phyloP scores from a whole-genome alignment of 1,140 invertebrate species.

The Caerostris darwini region DNA sequence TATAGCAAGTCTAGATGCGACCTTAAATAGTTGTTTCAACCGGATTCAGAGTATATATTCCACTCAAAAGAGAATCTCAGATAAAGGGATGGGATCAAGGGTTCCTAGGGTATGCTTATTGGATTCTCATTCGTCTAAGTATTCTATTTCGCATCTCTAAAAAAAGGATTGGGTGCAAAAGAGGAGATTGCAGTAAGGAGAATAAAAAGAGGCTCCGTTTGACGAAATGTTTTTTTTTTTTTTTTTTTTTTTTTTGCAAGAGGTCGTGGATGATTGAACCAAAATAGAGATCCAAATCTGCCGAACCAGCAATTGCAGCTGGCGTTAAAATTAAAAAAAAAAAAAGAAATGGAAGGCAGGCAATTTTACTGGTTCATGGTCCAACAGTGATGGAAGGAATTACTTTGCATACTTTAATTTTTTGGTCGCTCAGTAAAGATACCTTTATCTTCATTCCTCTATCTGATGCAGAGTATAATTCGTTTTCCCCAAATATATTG shows the following conservation, averaged over 20 bases:
- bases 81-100: slow-evolving; percentile 45
- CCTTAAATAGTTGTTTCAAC: slow-evolving; percentile 58
- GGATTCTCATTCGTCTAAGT: slow-evolving; percentile 71
- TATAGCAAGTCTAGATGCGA: slow-evolving; percentile 11
- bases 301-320: slow-evolving; percentile 56
- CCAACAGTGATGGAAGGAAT: background rate
- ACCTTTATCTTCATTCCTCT: background rate
- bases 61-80: slow-evolving; percentile 50
- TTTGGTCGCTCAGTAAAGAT: background rate
- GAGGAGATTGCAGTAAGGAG: slow-evolving; percentile 60
- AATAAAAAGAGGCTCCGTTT: slow-evolving; percentile 41
- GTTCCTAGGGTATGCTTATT: slow-evolving; percentile 64
- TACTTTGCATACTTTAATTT: slow-evolving; percentile 39
- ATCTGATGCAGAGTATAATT: background rate
- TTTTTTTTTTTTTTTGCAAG: background rate
- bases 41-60: slow-evolving; percentile 51
- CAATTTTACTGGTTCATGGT: slow-evolving; percentile 10
- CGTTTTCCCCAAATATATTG: too few species aligned
- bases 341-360: slow-evolving; percentile 36
- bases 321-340: slow-evolving; percentile 51
- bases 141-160: slow-evolving; percentile 53
- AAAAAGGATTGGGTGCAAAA: slow-evolving; percentile 62
- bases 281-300: slow-evolving; percentile 69
- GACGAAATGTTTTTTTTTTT: background rate
- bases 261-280: slow-evolving; percentile 64